These are phyloP conservation scores for Xenopus petersii DNA, from an alignment of 2,797 vertebrate genomes.

Conservation along the genomic window DNA sequence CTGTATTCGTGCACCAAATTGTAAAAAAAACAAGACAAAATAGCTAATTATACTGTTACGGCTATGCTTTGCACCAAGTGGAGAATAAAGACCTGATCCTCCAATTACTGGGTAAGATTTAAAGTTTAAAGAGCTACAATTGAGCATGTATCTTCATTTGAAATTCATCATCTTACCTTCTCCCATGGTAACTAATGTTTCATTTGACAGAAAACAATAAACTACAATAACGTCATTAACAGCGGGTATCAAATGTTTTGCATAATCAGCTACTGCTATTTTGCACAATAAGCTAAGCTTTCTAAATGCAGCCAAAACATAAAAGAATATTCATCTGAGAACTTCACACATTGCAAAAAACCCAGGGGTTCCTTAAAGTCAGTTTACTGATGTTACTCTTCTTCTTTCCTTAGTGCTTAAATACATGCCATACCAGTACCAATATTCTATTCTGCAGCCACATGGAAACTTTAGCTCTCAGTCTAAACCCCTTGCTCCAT, in stretches of 20 bases:
- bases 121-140: background rate
- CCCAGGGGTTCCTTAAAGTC: background rate
- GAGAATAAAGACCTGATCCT: background rate
- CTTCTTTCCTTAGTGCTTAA: too few species aligned
- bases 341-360: background rate
- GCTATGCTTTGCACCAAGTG: background rate
- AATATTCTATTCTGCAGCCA: too few species aligned
- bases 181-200: background rate
- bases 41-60: background rate
- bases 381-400: too few species aligned
- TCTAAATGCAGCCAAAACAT: background rate
- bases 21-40: background rate
- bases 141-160: background rate
- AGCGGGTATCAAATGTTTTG: background rate
- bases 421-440: too few species aligned
- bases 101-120: background rate
- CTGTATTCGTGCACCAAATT: too few species aligned
- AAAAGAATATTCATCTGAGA: background rate
- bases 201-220: slow-evolving; percentile 1
- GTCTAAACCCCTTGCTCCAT: too few species aligned
- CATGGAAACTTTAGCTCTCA: too few species aligned
- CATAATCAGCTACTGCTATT: background rate
- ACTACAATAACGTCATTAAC: background rate
- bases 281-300: background rate
- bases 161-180: background rate